phyloP scores from a whole-genome alignment of 2,888 invertebrate genomes.

The Tuta absoluta region DNA sequence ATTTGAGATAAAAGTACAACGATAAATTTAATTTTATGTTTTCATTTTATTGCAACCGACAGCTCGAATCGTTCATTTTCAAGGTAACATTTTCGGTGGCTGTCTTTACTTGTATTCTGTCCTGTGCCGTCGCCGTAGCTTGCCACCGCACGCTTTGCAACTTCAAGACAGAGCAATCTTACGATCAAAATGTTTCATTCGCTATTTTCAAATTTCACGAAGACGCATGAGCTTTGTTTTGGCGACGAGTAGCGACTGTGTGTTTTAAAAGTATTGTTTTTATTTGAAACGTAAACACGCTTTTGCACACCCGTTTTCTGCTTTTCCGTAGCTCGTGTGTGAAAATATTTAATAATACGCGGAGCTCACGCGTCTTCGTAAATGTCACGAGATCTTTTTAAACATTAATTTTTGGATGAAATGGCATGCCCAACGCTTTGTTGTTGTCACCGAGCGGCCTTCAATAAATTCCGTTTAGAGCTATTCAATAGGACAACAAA shows the following conservation, averaged over 20 bases:
- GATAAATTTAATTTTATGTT: conserved; percentile 55
- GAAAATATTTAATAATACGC: not conserved
- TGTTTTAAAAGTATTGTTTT: not conserved
- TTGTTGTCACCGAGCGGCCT: conserved; percentile 12
- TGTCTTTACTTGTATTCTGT: conserved; percentile 45
- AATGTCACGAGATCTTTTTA: conserved; percentile 8
- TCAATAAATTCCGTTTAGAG: conserved; percentile 3
- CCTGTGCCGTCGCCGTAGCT: conserved; percentile 46
- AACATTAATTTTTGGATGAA: not conserved
- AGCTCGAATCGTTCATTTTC: conserved; percentile 78
- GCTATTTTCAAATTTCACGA: not conserved
- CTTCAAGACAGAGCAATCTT: not conserved
- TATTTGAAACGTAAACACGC: conserved; percentile 6
- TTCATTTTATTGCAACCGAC: conserved; percentile 74
- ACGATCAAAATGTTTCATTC: not conserved
- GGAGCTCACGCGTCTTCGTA: not conserved
- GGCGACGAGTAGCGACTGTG: not conserved
- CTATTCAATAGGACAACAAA: conserved; percentile 18
- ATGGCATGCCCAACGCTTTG: conserved; percentile 13
- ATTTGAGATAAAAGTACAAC: not conserved
- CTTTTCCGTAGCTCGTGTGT: not conserved
- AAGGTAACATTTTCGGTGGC: conserved; percentile 68
- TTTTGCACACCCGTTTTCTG: conserved; percentile 8
- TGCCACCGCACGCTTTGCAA: conserved; percentile 28
- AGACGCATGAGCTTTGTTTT: conserved; percentile 2